Evolutionary conservation across 2,888 invertebrate species (phyloP).

Genomic region (Sepioteuthis lessoniana): DNA sequence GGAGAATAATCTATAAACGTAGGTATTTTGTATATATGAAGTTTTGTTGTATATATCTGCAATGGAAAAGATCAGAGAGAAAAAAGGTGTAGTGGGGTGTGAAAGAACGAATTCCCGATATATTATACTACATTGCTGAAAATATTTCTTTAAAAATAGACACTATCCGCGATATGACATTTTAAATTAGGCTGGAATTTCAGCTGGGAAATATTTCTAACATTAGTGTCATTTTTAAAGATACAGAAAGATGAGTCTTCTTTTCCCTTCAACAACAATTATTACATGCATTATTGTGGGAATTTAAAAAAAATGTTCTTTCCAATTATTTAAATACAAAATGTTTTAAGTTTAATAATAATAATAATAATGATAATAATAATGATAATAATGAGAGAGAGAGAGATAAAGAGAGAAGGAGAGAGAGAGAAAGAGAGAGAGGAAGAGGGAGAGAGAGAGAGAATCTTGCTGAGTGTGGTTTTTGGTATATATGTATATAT

Average conservation of each 20-base stretch:
- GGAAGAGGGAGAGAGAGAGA: too few relatives aligned
- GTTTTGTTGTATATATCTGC: neutral
- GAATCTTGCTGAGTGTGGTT: too few relatives aligned
- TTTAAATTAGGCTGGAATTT: slow-evolving; percentile 33
- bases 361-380: too few relatives aligned
- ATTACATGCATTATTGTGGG: neutral
- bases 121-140: neutral
- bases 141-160: neutral
- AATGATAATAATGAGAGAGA: too few relatives aligned
- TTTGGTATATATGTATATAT: too few relatives aligned
- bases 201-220: slow-evolving; percentile 33
- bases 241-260: neutral
- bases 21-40: neutral
- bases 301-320: neutral
- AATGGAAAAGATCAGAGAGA: neutral
- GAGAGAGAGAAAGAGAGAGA: too few relatives aligned
- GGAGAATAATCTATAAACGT: neutral
- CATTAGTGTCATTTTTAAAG: neutral
- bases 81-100: neutral
- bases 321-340: neutral
- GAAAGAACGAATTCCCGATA: slow-evolving; percentile 6
- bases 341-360: too few relatives aligned
- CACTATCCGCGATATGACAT: slow-evolving; percentile 4
- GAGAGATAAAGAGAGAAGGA: too few relatives aligned
- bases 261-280: neutral